A percentile compares a stretch with the other conserved stretches of the same genome.
Conservation (phyloP, 2,797 vertebrate species). For the Jordanella pulchra region DNA sequence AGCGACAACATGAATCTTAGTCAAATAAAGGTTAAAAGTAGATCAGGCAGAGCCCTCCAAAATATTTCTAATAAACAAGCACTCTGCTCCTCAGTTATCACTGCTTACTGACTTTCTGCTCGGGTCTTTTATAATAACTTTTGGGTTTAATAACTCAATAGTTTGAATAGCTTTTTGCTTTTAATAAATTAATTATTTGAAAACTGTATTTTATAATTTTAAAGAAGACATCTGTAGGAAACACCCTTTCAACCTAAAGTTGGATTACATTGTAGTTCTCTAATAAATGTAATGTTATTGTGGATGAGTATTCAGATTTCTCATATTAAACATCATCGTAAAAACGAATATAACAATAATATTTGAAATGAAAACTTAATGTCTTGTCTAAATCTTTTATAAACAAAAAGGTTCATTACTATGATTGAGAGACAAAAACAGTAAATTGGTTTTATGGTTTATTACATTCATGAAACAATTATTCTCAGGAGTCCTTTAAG, state of each 20-base stretch:
- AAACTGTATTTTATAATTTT: background rate
- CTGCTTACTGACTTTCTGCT: no score
- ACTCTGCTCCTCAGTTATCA: background rate
- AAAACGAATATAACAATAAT: background rate
- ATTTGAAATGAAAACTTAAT: background rate
- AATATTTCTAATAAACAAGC: background rate
- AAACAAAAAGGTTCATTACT: background rate
- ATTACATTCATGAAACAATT: constrained; percentile 57
- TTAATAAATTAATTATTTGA: background rate
- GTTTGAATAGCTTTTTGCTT: no score
- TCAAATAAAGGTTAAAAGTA: background rate
- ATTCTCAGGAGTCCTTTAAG: constrained; percentile 40
- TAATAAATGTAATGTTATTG: background rate
- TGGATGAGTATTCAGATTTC: background rate
- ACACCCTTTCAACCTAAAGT: background rate
- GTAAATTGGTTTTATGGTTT: constrained; percentile 50
- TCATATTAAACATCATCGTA: background rate
- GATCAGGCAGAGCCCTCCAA: background rate
- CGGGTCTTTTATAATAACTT: background rate
- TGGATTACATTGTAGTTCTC: no score
- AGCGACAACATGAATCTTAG: background rate
- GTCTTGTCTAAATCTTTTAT: background rate
- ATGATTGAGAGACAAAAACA: constrained; percentile 16
- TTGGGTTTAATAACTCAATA: background rate
- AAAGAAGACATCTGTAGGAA: background rate